Percentiles rank a stretch among this genome's conserved stretches.
Conservation (phyloP, 2,797 vertebrate species). For the Staurois parvus region DNA sequence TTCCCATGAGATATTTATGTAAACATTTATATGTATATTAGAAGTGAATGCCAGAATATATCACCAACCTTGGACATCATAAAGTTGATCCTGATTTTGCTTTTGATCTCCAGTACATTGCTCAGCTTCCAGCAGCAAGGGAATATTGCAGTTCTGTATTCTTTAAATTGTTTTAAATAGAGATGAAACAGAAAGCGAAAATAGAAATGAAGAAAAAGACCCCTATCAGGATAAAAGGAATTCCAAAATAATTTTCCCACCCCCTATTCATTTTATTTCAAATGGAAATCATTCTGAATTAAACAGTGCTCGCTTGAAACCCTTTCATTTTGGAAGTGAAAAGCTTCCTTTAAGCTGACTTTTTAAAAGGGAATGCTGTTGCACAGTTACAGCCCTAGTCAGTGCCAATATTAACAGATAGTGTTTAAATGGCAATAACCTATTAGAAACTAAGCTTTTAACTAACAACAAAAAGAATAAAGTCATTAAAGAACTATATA, state of each 20-base stretch:
- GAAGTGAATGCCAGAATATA: no score
- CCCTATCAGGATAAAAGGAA: constrained; percentile 62
- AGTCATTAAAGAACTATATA: no score
- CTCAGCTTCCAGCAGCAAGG: background rate
- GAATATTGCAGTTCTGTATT: background rate
- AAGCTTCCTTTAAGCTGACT: constrained; percentile 57
- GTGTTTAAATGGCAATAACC: background rate
- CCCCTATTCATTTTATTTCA: constrained; percentile 48
- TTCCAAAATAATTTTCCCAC: constrained; percentile 47
- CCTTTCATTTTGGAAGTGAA: constrained; percentile 62
- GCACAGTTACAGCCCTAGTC: constrained; percentile 67
- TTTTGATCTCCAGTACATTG: background rate
- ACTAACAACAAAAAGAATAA: no score
- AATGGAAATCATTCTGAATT: constrained; percentile 68
- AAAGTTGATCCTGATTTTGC: background rate
- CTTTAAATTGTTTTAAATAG: constrained; percentile 64
- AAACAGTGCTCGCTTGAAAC: constrained; percentile 70
- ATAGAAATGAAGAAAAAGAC: constrained; percentile 58
- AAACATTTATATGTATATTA: no score
- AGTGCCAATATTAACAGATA: constrained; percentile 45
- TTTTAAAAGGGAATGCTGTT: constrained; percentile 65
- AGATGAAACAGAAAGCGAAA: constrained; percentile 41
- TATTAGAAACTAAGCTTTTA: no score
- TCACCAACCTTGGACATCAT: background rate
- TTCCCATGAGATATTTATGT: no score